Evolutionary conservation across 2,797 vertebrate species (phyloP), one percentile per base, ranked within the genome.

Genomic region (Aulostomus chinensis): DNA sequence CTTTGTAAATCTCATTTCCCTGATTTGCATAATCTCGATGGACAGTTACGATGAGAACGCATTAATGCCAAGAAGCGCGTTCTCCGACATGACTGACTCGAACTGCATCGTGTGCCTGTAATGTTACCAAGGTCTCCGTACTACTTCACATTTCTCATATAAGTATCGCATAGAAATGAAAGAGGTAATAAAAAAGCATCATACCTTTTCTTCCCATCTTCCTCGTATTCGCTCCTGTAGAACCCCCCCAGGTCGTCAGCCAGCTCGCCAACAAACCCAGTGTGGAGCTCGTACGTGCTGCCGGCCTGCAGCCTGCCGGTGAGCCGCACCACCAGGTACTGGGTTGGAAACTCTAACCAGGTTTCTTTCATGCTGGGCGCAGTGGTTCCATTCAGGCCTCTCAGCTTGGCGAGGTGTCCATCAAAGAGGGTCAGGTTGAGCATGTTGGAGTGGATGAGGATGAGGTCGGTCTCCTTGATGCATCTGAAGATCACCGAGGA

Each of bases 401-500:
- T 18, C 60, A 96, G 47, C 0, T 2, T 40, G 9, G 80, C 77
- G 0, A 10, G 49, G 40, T 81, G 69, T 0, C 12, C 54, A 0
- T 9, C 0, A 3, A 79, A 2, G 2, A 1, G 35, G 5, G 86
- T 92, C 67, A 95, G 86, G 68, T 93, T 95, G 29, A 98, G 92
- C 50, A 94, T 93, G 46, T 90, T 93, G 86, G 92, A 91, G 82
- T 99, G 96, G 73, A 99, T 95, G 67, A 99, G 60, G 33, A 88
- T 41, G 13, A 86, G 80, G 40, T 87, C 73, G 0, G 85, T 88
- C 31, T 73, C 68, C 21, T 65, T 72, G 45, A 69, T 29, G 37
- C 86, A 87, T 18, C 0, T 66, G 37, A 88, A 78, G 33, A 74
- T 2, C 32, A 82, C 73, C 0, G 21, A 2, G 2, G 84, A 86